Evolutionary conservation across 2,113 vertebrate species (phyloP).

Genomic region (Thermophis baileyi): DNA sequence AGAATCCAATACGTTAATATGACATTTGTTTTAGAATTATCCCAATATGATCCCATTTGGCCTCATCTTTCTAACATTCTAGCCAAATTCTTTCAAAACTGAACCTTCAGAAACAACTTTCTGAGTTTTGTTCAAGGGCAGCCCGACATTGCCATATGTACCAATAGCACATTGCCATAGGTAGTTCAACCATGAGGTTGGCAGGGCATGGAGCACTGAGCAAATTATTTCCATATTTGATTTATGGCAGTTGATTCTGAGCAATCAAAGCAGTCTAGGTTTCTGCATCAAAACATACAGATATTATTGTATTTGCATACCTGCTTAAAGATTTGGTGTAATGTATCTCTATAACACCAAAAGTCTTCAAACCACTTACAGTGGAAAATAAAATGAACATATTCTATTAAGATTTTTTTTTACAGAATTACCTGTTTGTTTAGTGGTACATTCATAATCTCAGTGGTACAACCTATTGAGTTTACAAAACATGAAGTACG

Average conservation of each 20-base stretch:
- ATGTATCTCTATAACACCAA: neutral
- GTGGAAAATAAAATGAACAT: neutral
- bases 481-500: neutral
- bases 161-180: neutral
- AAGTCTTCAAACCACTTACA: too few relatives aligned
- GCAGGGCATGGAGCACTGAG: neutral
- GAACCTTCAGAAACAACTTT: neutral
- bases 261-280: neutral
- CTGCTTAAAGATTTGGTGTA: neutral
- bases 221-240: neutral
- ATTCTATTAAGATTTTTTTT: neutral
- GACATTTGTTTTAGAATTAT: neutral
- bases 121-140: neutral
- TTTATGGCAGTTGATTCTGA: neutral
- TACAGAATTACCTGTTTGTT: neutral
- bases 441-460: too few relatives aligned
- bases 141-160: neutral
- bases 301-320: neutral
- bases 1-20: neutral
- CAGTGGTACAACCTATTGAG: neutral
- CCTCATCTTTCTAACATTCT: neutral
- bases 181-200: neutral
- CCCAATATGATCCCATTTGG: neutral
- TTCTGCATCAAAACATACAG: neutral
- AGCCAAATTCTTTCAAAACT: neutral